These are phyloP conservation scores for Coranthus polyacanthus DNA, from an alignment of 2,797 vertebrate species.

Conservation along the genomic window DNA sequence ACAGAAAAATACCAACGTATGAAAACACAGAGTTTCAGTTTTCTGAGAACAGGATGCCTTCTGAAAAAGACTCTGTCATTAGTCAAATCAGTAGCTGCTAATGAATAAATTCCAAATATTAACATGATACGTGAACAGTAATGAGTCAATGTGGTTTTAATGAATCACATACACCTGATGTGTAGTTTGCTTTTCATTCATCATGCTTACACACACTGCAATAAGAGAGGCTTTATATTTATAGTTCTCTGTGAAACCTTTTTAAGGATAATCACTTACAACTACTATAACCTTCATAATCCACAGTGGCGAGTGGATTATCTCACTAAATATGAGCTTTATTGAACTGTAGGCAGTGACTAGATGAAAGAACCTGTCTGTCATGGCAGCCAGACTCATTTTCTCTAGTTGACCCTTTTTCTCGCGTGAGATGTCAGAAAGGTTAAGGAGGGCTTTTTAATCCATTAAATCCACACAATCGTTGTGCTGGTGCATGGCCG, in stretches of 20 bases:
- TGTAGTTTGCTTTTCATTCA: too few species aligned
- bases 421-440: conserved; percentile 48
- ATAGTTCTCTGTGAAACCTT: conserved; percentile 69
- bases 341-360: conserved; percentile 55
- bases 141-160: too few species aligned
- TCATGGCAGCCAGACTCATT: conserved; percentile 9
- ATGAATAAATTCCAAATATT: too few species aligned
- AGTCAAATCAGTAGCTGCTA: too few species aligned
- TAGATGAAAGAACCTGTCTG: conserved; percentile 54
- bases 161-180: too few species aligned
- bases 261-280: conserved; percentile 82
- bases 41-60: too few species aligned
- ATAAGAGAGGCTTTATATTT: conserved; percentile 62
- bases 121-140: too few species aligned
- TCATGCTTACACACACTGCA: conserved; percentile 21
- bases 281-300: conserved; percentile 83
- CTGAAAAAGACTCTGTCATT: too few species aligned
- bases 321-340: conserved; percentile 81
- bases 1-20: too few species aligned
- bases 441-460: conserved; percentile 69
- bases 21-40: too few species aligned
- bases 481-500: conserved; percentile 38
- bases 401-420: background rate
- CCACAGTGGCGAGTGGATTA: conserved; percentile 79
- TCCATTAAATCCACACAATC: conserved; percentile 73